Evolutionary conservation across 1,140 invertebrate genomes (phyloP).

Genomic region (Probaryconus sp.): DNA sequence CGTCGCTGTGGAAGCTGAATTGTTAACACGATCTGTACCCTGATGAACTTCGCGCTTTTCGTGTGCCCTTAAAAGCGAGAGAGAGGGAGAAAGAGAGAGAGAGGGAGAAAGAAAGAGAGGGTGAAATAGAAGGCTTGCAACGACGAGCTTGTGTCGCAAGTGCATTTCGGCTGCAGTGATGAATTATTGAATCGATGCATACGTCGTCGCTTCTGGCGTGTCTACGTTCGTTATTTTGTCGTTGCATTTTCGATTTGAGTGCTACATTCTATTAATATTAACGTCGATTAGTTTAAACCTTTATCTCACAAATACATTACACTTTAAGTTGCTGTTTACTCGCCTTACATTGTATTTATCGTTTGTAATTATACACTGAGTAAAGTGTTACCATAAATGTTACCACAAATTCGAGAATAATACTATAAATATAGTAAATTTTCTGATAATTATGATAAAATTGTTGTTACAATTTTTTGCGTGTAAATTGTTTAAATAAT

Average conservation of each 20-base stretch:
- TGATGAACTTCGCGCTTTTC: slow-evolving; percentile 40
- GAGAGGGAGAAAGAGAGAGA: no score
- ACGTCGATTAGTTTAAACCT: slow-evolving; percentile 16
- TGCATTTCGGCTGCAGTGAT: slow-evolving; percentile 21
- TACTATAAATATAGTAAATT: no score
- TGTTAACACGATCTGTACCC: slow-evolving; percentile 57
- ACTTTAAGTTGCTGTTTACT: slow-evolving; percentile 12
- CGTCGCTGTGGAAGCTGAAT: slow-evolving; percentile 56
- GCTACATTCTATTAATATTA: slow-evolving; percentile 38
- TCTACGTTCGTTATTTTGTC: slow-evolving; percentile 34
- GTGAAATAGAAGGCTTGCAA: no score
- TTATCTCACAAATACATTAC: slow-evolving; percentile 27
- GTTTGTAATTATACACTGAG: no score
- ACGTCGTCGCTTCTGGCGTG: slow-evolving; percentile 26
- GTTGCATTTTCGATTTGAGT: slow-evolving; percentile 25
- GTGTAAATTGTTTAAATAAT: no score
- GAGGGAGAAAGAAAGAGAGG: no score
- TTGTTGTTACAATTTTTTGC: no score
- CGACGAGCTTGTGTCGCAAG: slow-evolving; percentile 1
- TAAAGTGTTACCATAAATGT: no score
- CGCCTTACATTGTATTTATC: no score
- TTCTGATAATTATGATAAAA: no score
- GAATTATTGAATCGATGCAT: slow-evolving; percentile 46
- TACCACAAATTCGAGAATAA: no score
- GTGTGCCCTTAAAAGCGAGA: slow-evolving; percentile 32